Evolutionary conservation across 92 coral and sea anemone species (phyloP).

Genomic region (Palythoa heliodiscus): DNA sequence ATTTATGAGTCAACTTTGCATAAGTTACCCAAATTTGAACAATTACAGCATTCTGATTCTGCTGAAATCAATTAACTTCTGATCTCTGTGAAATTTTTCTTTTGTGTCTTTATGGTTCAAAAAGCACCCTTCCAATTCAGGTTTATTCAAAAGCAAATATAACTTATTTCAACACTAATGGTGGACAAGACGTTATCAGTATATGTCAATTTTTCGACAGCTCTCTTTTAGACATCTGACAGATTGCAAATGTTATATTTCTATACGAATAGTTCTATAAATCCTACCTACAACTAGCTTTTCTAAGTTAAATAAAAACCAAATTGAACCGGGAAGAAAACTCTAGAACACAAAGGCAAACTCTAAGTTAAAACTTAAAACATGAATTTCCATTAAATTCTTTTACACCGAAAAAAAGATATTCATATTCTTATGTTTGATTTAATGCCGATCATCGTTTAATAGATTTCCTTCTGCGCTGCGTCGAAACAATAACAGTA

Average conservation of each 20-base stretch:
- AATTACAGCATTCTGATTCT: background rate
- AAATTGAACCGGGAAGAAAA: background rate
- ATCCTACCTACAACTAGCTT: too few species aligned
- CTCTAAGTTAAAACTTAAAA: too few species aligned
- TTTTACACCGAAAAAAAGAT: too few species aligned
- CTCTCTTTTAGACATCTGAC: background rate
- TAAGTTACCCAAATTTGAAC: background rate
- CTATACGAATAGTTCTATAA: background rate
- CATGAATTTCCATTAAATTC: too few species aligned
- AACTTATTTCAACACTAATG: background rate
- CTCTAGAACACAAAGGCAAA: background rate
- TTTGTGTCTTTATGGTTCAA: background rate
- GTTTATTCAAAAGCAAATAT: background rate
- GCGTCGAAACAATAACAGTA: background rate
- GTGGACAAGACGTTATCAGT: conserved; percentile 1
- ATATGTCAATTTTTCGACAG: background rate
- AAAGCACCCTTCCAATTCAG: background rate
- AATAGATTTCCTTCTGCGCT: background rate
- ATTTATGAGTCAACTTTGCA: background rate
- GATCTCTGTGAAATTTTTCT: background rate
- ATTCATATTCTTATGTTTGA: too few species aligned
- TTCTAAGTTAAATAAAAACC: background rate
- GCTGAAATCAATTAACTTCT: background rate
- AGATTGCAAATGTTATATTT: background rate
- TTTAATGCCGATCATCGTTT: background rate